Conservation (phyloP, 2,113 vertebrate species). For the Amazona guildingii region DNA sequence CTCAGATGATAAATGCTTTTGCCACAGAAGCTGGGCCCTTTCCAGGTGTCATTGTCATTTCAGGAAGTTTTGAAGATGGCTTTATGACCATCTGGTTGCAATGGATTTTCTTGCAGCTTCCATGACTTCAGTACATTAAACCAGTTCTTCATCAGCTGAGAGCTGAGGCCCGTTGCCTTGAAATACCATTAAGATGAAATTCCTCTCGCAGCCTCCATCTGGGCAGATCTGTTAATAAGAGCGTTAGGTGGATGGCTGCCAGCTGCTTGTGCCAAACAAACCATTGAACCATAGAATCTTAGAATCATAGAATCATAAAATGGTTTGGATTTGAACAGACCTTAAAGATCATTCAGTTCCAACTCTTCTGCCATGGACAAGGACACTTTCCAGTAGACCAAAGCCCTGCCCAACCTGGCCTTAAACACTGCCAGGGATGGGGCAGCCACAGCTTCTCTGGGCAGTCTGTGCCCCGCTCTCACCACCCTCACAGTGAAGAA, state of each 20-base stretch:
- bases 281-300: background rate
- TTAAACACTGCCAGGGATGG: background rate
- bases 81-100: background rate
- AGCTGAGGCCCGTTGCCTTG: background rate
- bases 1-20: background rate
- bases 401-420: background rate
- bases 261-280: background rate
- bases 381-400: background rate
- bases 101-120: background rate
- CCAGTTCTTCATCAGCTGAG: background rate
- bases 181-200: background rate
- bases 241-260: background rate
- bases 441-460: background rate
- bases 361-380: background rate
- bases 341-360: background rate
- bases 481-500: background rate
- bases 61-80: background rate
- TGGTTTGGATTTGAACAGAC: background rate
- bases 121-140: background rate
- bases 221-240: background rate
- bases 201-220: background rate
- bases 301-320: background rate
- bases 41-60: background rate
- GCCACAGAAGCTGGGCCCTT: background rate
- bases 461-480: background rate